Evolutionary conservation across 2,797 vertebrate genomes (phyloP), one percentile per base, ranked within the genome.

Genomic region (Takifugu ocellatus): DNA sequence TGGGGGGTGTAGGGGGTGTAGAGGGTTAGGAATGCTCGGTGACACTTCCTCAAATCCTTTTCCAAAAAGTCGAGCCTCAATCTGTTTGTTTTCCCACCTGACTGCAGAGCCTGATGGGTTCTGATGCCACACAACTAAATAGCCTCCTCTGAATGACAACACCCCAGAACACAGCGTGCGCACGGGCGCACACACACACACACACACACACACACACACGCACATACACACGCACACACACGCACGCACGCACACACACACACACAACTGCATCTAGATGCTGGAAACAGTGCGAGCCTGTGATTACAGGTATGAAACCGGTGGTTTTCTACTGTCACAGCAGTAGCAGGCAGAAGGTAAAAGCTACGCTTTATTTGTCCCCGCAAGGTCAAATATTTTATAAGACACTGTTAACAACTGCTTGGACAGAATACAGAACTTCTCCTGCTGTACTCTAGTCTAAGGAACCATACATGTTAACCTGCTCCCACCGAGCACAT

Each of bases 81-180:
- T 72, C 53, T 76, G 60, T 82, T 82, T 72, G 56, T 65, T 75
- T 77, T 29, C 54, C 66, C 56, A 49, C 46, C 52, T 52, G 59
- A 65, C 61, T 61, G 67, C 50, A 51, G 60, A 58, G 42, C 59
- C 49, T 60, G 56, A 62, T 49, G 50, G 15, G 53, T 1, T 36
- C 52, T 43, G 70, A 25, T 69, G 54, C 74, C 47, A 56, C 0
- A 1, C 36, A 48, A 11, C 56, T 56, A 52, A 67, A 59, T 16
- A 24, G 58, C 11, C 33, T 51, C 43, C 5, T 1, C 56, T 63
- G 53, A 63, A 25, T 29, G 39, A 66, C 59, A 55, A 48, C 36
- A 49, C 47, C 9, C 42, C 9, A 51, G 45, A 57, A 5, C 46
- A 36, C 46, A 25, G 9, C 46, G 12, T 15, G 12, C 42, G 12